Conservation (phyloP, 1,140 invertebrate genomes). For the Caerostris darwini region DNA sequence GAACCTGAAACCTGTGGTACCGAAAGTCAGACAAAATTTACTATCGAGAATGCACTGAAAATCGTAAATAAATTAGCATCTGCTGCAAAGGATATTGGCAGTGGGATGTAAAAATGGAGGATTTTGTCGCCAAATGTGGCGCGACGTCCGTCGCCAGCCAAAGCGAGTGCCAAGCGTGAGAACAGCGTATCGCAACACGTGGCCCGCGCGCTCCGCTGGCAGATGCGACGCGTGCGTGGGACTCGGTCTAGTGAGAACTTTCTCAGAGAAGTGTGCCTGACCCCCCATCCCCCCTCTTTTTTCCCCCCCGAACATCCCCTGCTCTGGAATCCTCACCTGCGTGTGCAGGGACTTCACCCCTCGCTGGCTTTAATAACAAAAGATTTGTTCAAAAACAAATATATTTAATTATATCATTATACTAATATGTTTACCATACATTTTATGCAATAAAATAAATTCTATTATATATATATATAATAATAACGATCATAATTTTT, state of each 20-base stretch:
- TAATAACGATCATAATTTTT: neutral
- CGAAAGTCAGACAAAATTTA: neutral
- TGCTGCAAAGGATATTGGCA: too few relatives aligned
- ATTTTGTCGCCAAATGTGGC: neutral
- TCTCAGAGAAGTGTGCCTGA: constrained; percentile 39
- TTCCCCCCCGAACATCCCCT: neutral
- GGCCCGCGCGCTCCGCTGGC: constrained; percentile 55
- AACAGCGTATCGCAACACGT: constrained; percentile 51
- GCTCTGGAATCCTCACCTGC: neutral
- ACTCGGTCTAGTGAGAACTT: constrained; percentile 36
- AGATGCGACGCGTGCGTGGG: constrained; percentile 73
- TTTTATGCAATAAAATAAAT: too few relatives aligned
- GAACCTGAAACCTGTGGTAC: neutral
- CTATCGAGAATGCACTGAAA: too few relatives aligned
- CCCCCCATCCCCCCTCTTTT: neutral
- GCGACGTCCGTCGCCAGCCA: neutral
- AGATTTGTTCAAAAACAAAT: neutral
- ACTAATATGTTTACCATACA: too few relatives aligned
- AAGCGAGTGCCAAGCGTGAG: constrained; percentile 33
- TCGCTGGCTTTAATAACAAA: neutral
- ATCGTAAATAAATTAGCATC: too few relatives aligned
- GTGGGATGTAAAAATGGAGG: neutral
- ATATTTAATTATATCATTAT: neutral
- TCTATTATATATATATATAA: too few relatives aligned
- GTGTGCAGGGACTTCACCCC: neutral